Conservation (phyloP, 2,797 vertebrate genomes). For the Schizopygopsis pylzovi region DNA sequence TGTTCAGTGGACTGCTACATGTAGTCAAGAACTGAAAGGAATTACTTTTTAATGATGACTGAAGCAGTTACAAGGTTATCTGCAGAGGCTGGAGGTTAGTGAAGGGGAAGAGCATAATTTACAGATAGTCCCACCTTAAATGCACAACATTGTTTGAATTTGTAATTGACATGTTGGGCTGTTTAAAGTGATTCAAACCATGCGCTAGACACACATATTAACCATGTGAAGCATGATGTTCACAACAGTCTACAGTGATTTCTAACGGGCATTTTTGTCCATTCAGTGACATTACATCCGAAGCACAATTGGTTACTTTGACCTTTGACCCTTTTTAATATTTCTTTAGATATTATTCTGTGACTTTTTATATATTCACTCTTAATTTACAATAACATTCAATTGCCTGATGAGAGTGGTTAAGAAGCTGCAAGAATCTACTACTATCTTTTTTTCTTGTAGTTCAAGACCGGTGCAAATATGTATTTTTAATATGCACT, state of each 20-base stretch:
- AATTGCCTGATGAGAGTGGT: no score
- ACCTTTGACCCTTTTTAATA: no score
- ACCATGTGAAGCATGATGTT: background rate
- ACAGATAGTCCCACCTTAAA: background rate
- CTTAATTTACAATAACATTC: no score
- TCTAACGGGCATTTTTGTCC: background rate
- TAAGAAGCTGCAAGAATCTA: no score
- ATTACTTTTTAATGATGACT: background rate
- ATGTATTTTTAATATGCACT: no score
- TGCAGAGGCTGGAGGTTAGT: background rate
- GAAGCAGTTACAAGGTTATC: background rate
- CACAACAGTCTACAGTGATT: background rate
- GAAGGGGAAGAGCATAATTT: background rate
- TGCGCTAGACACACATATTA: background rate
- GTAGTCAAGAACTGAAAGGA: conserved; percentile 7
- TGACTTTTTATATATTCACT: no score
- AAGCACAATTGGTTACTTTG: no score
- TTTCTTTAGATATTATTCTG: no score
- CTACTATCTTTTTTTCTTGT: no score
- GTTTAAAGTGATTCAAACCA: background rate
- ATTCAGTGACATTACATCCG: background rate
- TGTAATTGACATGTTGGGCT: background rate
- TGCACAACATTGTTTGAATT: background rate
- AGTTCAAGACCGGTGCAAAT: no score
- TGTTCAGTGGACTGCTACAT: conserved; percentile 22